Evolutionary conservation across 1,140 invertebrate genomes (phyloP), one percentile per base, ranked within the genome.

Genomic region (Caenorhabditis brenneri): DNA sequence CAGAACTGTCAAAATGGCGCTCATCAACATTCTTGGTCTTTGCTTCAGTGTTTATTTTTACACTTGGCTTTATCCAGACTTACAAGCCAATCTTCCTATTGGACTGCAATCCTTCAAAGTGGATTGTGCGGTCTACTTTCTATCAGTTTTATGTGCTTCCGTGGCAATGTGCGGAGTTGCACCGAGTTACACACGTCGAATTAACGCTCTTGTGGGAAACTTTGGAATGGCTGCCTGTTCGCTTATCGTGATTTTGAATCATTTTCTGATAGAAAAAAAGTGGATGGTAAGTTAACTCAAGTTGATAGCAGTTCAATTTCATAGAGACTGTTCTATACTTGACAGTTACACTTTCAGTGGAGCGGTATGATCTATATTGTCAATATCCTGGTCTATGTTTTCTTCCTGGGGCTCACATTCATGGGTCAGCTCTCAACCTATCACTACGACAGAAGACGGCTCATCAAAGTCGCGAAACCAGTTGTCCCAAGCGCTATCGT

Each of bases 261-360:
- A 74, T 46, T 74, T 27, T 10, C n/a, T 74, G 65, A 19, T 74
- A 1, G 65, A 74, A 15, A 39, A 46, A 19, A 74, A 74, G 42
- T 74, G 65, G 65, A n/a, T 22, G 65, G 65, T 74, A 42, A 39
- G 65, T 2, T 22, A 33, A 42, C 12, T 27, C 24, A 10, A 27
- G 10, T 16, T n/a, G n/a, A n/a, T n/a, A n/a, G n/a, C n/a, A n/a
- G n/a, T n/a, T n/a, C n/a, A n/a, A n/a, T n/a, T n/a, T n/a, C n/a
- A n/a, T n/a, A n/a, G n/a, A n/a, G n/a, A n/a, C n/a, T n/a, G n/a
- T n/a, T n/a, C n/a, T n/a, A n/a, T n/a, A n/a, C n/a, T n/a, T n/a
- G n/a, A n/a, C n/a, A n/a, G n/a, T n/a, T n/a, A n/a, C n/a, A n/a
- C 46, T 74, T 74, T 39, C 65, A 74, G 65, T 74, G 65, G 65